These are phyloP conservation scores for Cyrtonyx montezumae DNA, from an alignment of 2,113 vertebrate genomes.

Conservation along the genomic window DNA sequence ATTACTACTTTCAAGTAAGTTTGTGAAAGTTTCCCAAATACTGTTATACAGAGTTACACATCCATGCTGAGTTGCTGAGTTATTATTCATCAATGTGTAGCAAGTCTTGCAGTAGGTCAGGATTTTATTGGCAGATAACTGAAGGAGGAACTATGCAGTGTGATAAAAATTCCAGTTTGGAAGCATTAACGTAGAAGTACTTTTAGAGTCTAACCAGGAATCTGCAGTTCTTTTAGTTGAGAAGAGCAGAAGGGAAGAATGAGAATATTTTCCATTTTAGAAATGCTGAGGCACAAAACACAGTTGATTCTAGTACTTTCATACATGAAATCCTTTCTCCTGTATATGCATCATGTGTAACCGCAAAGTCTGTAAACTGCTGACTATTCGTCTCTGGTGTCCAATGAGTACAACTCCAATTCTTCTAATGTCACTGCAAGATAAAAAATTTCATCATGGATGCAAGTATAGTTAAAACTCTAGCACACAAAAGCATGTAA, in stretches of 20 bases:
- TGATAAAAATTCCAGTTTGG: conserved; percentile 75
- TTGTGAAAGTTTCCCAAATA: conserved; percentile 68
- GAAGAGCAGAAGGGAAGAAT: conserved; percentile 76
- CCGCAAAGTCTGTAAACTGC: conserved; percentile 95
- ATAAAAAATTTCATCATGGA: conserved; percentile 54
- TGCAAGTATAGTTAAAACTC: neutral
- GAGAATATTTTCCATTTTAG: conserved; percentile 78
- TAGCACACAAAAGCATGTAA: neutral
- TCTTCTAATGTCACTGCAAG: conserved; percentile 92
- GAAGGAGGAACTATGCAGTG: conserved; percentile 70
- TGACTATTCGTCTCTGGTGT: conserved; percentile 96
- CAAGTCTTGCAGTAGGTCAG: conserved; percentile 72
- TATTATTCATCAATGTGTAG: conserved; percentile 68
- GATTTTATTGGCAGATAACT: conserved; percentile 67
- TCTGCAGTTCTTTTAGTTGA: conserved; percentile 70
- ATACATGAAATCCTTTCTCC: conserved; percentile 97
- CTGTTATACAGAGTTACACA: conserved; percentile 76
- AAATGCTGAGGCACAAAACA: conserved; percentile 90
- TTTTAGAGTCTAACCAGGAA: conserved; percentile 61
- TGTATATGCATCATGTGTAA: conserved; percentile 95
- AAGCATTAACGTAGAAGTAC: conserved; percentile 75
- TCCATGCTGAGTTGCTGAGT: conserved; percentile 74
- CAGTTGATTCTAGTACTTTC: conserved; percentile 81
- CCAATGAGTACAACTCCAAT: conserved; percentile 94
- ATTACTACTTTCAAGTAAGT: conserved; percentile 70